Conservation (phyloP, 2,888 invertebrate genomes). For the Dorcus parallelipipedus region DNA sequence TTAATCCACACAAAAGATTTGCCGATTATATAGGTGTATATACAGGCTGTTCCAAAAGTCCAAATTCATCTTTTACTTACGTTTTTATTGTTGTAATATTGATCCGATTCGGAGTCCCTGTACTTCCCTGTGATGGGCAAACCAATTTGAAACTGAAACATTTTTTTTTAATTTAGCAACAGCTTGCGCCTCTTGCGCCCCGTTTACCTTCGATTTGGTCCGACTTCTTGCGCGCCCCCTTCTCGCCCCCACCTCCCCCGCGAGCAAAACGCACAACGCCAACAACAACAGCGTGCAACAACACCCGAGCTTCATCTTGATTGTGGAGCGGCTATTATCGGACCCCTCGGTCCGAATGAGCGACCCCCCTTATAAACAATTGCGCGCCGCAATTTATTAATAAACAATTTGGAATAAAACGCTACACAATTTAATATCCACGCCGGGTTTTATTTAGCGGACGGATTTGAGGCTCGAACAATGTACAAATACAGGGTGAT, state of each 20-base stretch:
- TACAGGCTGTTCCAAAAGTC: not conserved
- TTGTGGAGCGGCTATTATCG: not conserved
- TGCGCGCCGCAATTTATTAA: not conserved
- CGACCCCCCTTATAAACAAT: not conserved
- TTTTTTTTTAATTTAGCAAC: not conserved
- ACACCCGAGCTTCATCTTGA: conserved; percentile 11
- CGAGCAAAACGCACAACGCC: conserved; percentile 8
- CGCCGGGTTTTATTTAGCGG: too few species aligned
- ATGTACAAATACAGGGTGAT: too few species aligned
- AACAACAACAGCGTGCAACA: conserved; percentile 13
- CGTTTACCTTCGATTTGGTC: conserved; percentile 68
- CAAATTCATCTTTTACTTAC: conserved; percentile 49
- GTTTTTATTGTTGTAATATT: conserved; percentile 86
- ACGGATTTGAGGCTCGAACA: too few species aligned
- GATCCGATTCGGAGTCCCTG: conserved; percentile 84
- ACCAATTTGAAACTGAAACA: conserved; percentile 71
- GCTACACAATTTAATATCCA: too few species aligned
- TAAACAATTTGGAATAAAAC: not conserved
- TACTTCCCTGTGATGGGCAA: conserved; percentile 86
- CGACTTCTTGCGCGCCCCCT: conserved; percentile 69
- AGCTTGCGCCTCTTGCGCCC: not conserved
- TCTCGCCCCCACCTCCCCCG: conserved; percentile 48
- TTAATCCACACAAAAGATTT: too few species aligned
- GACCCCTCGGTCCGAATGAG: not conserved
- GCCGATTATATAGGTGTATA: not conserved